phyloP scores from a whole-genome alignment of 2,113 vertebrate species.

The Leiothrix lutea region DNA sequence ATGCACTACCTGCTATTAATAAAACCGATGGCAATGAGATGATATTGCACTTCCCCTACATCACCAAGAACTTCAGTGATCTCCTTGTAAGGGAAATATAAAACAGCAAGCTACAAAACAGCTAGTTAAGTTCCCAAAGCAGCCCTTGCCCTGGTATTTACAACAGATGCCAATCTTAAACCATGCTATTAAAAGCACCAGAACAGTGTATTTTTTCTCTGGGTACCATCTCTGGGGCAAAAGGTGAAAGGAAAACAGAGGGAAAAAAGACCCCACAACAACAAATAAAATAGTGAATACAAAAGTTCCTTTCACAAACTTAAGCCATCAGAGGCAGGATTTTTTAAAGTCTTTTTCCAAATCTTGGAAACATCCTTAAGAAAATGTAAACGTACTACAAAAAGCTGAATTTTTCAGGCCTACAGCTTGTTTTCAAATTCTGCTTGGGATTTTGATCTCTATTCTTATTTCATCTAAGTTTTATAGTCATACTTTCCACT shows the following conservation, averaged over 20 bases:
- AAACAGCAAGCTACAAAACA: background rate
- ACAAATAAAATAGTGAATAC: background rate
- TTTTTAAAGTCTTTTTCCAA: background rate
- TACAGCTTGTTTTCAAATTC: background rate
- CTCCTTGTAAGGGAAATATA: background rate
- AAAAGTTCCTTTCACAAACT: background rate
- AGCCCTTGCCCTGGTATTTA: background rate
- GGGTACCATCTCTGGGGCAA: background rate
- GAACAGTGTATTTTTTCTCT: background rate
- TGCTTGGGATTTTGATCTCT: background rate
- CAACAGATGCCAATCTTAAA: background rate
- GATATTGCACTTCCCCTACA: background rate
- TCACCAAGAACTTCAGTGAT: background rate
- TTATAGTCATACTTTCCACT: background rate
- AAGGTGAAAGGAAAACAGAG: rapidly evolving
- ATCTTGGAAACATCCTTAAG: background rate
- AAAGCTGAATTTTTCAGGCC: background rate
- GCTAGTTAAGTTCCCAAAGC: background rate
- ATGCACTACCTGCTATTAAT: background rate
- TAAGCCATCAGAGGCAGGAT: background rate
- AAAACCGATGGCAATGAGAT: background rate
- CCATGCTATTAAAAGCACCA: background rate
- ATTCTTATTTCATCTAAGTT: background rate
- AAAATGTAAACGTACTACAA: background rate
- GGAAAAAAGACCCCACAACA: background rate